Conservation (phyloP, 2,888 invertebrate genomes). For the Acanthacorydalis orientalis region DNA sequence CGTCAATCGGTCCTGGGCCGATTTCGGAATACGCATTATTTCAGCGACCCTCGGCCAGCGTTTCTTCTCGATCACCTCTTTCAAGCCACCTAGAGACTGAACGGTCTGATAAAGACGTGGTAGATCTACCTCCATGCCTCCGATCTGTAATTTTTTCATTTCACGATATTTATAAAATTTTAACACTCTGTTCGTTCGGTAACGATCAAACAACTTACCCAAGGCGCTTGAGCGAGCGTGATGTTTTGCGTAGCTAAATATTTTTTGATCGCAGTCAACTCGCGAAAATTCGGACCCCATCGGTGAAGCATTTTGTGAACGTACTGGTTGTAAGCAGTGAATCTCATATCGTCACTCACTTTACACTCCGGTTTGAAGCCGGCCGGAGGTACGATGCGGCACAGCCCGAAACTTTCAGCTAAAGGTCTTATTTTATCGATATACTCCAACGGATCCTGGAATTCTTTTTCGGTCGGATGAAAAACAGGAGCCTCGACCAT, state of each 20-base stretch:
- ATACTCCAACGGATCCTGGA: slow-evolving; percentile 71
- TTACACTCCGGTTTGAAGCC: slow-evolving; percentile 68
- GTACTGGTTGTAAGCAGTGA: slow-evolving; percentile 79
- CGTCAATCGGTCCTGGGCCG: slow-evolving; percentile 60
- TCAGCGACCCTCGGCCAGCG: slow-evolving; percentile 80
- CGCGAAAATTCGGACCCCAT: slow-evolving; percentile 78
- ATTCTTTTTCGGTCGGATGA: slow-evolving; percentile 66
- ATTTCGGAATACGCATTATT: slow-evolving; percentile 68
- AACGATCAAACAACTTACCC: slow-evolving; percentile 34
- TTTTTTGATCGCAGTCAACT: slow-evolving; percentile 69
- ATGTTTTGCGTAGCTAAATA: slow-evolving; percentile 65
- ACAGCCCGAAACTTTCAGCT: slow-evolving; percentile 71
- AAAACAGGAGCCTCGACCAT: slow-evolving; percentile 64
- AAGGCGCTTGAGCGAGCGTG: slow-evolving; percentile 54
- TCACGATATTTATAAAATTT: not conserved
- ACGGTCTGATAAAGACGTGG: slow-evolving; percentile 74
- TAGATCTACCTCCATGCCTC: slow-evolving; percentile 81
- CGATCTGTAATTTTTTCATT: slow-evolving; percentile 37
- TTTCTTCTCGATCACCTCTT: slow-evolving; percentile 73
- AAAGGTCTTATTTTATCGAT: slow-evolving; percentile 60
- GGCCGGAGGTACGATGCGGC: slow-evolving; percentile 69
- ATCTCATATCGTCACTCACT: slow-evolving; percentile 69
- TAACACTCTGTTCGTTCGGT: not conserved
- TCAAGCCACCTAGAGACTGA: slow-evolving; percentile 69
- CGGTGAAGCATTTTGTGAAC: slow-evolving; percentile 72